phyloP scores from a whole-genome alignment of 30 jellyfish, hydroid and myxozoan species.

The Aurelia coerulea region DNA sequence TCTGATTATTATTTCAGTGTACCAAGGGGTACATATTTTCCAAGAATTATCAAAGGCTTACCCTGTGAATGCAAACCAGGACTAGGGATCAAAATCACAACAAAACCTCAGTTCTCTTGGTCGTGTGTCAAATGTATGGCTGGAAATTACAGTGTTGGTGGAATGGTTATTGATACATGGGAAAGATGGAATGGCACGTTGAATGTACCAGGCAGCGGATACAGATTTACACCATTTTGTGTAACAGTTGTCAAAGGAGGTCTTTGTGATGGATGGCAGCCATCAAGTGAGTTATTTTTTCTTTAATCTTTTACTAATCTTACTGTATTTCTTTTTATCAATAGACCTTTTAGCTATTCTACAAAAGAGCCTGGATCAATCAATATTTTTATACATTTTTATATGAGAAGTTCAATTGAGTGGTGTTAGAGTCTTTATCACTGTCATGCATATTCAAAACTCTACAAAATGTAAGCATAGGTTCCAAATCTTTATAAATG shows the following conservation, averaged over 20 bases:
- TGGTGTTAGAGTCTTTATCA: too few relatives aligned
- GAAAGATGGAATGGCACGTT: constrained; percentile 80
- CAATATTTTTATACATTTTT: too few relatives aligned
- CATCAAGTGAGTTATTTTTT: constrained; percentile 69
- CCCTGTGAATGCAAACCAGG: constrained; percentile 96
- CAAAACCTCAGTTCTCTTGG: constrained; percentile 28
- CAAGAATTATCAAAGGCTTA: constrained; percentile 37
- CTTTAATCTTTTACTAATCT: background rate
- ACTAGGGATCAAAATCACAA: constrained; percentile 45
- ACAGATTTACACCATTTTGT: constrained; percentile 70
- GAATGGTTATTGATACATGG: constrained; percentile 84
- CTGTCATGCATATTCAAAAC: too few relatives aligned
- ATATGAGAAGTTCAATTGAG: too few relatives aligned
- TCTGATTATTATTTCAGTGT: constrained; percentile 27
- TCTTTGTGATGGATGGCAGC: constrained; percentile 88
- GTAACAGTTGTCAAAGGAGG: constrained; percentile 70
- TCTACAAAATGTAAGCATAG: too few relatives aligned
- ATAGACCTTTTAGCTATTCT: too few relatives aligned
- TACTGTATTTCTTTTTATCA: background rate
- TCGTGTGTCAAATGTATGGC: constrained; percentile 71
- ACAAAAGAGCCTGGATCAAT: too few relatives aligned
- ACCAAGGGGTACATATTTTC: constrained; percentile 62
- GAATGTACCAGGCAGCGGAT: constrained; percentile 85
- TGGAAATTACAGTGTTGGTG: constrained; percentile 93
- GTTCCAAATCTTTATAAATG: too few relatives aligned